Evolutionary conservation across 1,140 invertebrate genomes (phyloP).

Genomic region (Magallana ariakensis): DNA sequence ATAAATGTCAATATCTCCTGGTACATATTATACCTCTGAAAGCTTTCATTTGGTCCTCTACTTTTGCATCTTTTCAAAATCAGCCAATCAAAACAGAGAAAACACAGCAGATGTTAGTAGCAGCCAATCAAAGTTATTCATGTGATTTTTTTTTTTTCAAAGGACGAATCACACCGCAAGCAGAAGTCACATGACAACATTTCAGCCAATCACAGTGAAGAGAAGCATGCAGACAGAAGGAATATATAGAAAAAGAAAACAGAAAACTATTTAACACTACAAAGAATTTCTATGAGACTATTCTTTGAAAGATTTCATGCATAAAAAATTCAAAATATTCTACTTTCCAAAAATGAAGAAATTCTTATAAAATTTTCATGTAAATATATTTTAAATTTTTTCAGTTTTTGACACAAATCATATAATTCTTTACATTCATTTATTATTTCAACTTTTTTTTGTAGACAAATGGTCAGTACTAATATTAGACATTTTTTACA

Average conservation of each 20-base stretch:
- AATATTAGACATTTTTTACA: too few species aligned
- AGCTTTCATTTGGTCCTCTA: constrained; percentile 33
- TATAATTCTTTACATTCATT: too few species aligned
- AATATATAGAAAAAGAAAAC: constrained; percentile 49
- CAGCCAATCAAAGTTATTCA: not conserved
- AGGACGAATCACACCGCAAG: constrained; percentile 46
- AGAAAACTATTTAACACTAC: constrained; percentile 48
- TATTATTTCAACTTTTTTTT: too few species aligned
- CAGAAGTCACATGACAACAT: constrained; percentile 18
- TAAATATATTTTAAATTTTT: too few species aligned
- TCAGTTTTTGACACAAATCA: too few species aligned
- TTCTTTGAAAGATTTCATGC: not conserved
- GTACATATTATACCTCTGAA: constrained; percentile 34
- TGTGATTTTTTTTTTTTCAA: not conserved
- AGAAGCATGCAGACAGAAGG: constrained; percentile 40
- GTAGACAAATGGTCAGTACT: too few species aligned
- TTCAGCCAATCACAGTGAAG: constrained; percentile 32
- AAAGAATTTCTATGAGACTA: not conserved
- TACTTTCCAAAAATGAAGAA: too few species aligned
- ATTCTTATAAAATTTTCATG: too few species aligned
- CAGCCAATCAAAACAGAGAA: constrained; percentile 28
- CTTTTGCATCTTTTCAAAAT: not conserved
- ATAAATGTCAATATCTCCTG: not conserved
- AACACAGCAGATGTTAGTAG: constrained; percentile 16
- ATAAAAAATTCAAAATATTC: not conserved